Base-by-base conservation (phyloP, 2,888 invertebrate genomes). In the Copidosoma aretas region DNA sequence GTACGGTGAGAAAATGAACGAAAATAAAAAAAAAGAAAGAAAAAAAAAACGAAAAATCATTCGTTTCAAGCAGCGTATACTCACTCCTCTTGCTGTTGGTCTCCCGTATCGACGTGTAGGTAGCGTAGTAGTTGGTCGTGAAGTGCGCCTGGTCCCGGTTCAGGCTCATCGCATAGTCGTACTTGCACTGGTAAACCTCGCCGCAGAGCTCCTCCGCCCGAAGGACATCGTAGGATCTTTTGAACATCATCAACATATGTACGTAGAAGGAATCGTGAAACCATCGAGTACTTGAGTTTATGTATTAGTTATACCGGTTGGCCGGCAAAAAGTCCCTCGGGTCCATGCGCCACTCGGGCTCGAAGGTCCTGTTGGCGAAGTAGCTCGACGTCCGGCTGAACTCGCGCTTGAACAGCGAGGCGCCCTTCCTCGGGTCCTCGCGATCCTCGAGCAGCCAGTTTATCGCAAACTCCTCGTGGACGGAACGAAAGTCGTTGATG, bases 71-170 rank as follows among this genome's bases (percentile, higher is more conserved):
- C n/a, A n/a, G n/a, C n/a, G n/a, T 32, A 8, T 32, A 75, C 80
- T 79, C 75, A 87, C 87, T 81, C 78, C 82, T 80, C 58, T 81
- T 80, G 10, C 82, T 76, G 67, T 84, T 85, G 0, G 76, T 81
- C 60, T 80, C 82, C 76, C 80, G 86, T 78, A 84, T 86, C 76
- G 85, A 81, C 1, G 84, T 87, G 66, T 86, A 86, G 17, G 86
- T 86, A 73, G 92, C 88, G 77, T 93, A 90, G 80, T 94, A 95
- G 79, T 93, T 92, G 81, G 91, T 91, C 0, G 95, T 93, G 77
- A 91, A 93, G 79, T 92, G 92, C 0, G 96, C 96, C 86, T 94
- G 87, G 75, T 95, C 94, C 73, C 92, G 86, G 82, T 93, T 91
- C 1, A 94, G 84, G 0, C 93, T 93, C 88, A 95, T 90, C 0